Evolutionary conservation across 53 echinoderm and acorn worm genomes (phyloP).

Genomic region (Stichopus horrens): DNA sequence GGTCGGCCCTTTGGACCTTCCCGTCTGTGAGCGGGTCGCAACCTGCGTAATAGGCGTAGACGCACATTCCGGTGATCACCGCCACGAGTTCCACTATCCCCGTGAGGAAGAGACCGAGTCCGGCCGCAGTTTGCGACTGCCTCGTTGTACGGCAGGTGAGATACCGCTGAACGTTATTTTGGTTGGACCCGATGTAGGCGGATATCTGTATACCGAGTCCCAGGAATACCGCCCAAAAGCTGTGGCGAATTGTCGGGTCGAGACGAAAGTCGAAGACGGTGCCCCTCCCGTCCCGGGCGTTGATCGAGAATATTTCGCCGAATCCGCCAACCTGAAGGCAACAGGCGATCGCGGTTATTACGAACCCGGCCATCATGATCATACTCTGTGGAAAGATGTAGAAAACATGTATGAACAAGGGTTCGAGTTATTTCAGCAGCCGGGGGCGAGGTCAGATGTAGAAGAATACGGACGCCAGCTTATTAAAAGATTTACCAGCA

Average conservation of each 20-base stretch:
- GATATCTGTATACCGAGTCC: slow-evolving; percentile 5
- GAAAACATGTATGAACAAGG: too few species aligned
- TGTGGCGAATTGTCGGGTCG: slow-evolving; percentile 36
- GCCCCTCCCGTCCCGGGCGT: not conserved
- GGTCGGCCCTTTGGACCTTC: not conserved
- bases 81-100: not conserved
- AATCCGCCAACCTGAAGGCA: slow-evolving; percentile 13
- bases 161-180: slow-evolving; percentile 44
- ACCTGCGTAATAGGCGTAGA: slow-evolving; percentile 9
- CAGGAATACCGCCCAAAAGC: slow-evolving; percentile 42
- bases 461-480: too few species aligned
- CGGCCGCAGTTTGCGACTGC: slow-evolving; percentile 11
- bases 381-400: not conserved
- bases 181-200: slow-evolving; percentile 36
- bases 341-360: slow-evolving; percentile 10
- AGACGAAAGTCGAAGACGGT: slow-evolving; percentile 37
- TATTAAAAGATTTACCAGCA: too few species aligned
- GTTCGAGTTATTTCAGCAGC: too few species aligned
- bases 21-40: slow-evolving; percentile 16
- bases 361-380: not conserved
- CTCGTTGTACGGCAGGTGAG: slow-evolving; percentile 25
- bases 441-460: too few species aligned
- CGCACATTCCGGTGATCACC: not conserved
- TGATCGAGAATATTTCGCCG: slow-evolving; percentile 33
- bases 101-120: not conserved